Evolutionary conservation across 2,797 vertebrate species (phyloP).

Genomic region (Phylloscopus collybita): DNA sequence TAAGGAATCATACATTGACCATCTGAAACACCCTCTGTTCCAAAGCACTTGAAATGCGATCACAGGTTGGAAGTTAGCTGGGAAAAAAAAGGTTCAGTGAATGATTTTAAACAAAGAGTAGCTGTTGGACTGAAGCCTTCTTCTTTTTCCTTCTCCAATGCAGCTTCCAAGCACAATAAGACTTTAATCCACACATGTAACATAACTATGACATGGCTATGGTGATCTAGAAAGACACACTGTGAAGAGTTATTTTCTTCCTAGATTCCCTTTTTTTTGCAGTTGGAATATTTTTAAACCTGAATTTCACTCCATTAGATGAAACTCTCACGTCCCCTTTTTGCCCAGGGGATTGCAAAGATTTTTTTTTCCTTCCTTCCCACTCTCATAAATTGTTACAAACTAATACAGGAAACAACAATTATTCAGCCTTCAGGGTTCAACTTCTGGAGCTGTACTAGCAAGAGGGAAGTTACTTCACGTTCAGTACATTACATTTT

Average conservation of each 20-base stretch:
- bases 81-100: background rate
- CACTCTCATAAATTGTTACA: slow-evolving; percentile 46
- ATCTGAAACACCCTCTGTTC: background rate
- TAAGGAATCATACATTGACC: background rate
- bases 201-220: background rate
- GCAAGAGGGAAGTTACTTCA: slow-evolving; percentile 20
- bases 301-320: background rate
- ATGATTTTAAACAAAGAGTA: slow-evolving; percentile 8
- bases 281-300: slow-evolving; percentile 33
- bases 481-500: background rate
- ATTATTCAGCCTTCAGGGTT: slow-evolving; percentile 56
- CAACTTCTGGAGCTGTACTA: slow-evolving; percentile 1
- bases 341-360: slow-evolving; percentile 24
- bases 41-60: slow-evolving; percentile 13
- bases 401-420: slow-evolving; percentile 53
- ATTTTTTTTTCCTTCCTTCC: background rate
- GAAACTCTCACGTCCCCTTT: background rate
- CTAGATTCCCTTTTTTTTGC: background rate
- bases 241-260: background rate
- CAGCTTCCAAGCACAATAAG: background rate
- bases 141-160: background rate
- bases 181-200: background rate
- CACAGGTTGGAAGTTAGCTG: background rate
- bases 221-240: background rate
- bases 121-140: background rate